phyloP scores from a whole-genome alignment of 2,113 vertebrate species.

The Alces alces region DNA sequence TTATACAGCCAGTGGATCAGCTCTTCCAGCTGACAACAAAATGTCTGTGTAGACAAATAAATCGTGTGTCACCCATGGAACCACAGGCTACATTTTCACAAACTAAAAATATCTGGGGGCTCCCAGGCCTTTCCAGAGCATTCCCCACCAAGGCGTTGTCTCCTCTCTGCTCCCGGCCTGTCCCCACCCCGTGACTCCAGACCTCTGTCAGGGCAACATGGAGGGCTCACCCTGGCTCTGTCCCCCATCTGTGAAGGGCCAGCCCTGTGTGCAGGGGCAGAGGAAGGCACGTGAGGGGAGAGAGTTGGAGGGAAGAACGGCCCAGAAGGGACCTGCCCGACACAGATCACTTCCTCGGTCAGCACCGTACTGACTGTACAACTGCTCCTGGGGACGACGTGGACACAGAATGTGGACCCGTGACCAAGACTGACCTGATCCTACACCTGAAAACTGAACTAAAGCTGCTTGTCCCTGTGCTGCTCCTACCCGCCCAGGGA shows the following conservation, averaged over 20 bases:
- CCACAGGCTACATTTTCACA: not conserved
- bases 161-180: not conserved
- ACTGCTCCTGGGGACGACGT: not conserved
- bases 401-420: not conserved
- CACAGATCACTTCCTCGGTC: not conserved
- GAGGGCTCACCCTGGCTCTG: not conserved
- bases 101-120: not conserved
- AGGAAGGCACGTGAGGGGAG: not conserved
- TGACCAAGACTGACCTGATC: not conserved
- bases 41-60: conserved; percentile 80
- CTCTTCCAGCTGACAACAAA: conserved; percentile 89
- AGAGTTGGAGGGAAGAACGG: not conserved
- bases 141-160: not conserved
- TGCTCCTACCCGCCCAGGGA: not conserved
- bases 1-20: conserved; percentile 88
- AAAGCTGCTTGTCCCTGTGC: not conserved
- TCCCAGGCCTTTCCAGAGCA: not conserved
- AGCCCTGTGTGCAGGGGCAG: not conserved
- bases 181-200: not conserved
- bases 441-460: not conserved
- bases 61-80: not conserved
- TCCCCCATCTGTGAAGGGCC: not conserved
- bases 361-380: not conserved
- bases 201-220: not conserved
- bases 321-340: not conserved